Evolutionary conservation across 2,113 vertebrate species (phyloP), one percentile per base, ranked within the genome.

Genomic region (Gavia stellata): DNA sequence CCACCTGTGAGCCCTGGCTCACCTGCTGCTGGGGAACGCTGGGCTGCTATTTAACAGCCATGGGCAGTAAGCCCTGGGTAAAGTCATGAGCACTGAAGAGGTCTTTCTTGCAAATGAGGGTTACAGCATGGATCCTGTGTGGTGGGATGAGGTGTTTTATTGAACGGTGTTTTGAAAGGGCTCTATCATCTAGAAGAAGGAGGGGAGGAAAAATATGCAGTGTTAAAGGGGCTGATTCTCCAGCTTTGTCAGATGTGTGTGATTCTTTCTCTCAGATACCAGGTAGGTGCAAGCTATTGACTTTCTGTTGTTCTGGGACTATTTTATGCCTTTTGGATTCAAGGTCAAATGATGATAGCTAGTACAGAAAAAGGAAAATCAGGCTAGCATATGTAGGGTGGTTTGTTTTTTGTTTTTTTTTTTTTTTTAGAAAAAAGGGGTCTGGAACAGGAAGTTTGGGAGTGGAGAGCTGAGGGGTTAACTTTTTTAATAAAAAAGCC

Each of bases 51-150:
- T 44, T 15, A 65, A 34, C 15, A 81, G 40, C 49, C 15, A 8
- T 31, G 50, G 66, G n/a, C 49, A 83, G 17, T 8, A 3, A 44
- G 59, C 2, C 7, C 8, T 34, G 16, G 44, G 29, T 6, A 6
- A 21, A 3, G 12, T 3, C 1, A 1, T 20, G 33, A 34, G 33
- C 0, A 0, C 1, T 31, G 34, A 4, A 3, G 14, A 19, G 25
- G 0, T 15, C 0, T 7, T 86, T 15, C 0, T 7, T 86, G 29
- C 0, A 10, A 28, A 3, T 7, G 21, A 14, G 12, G 31, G 28
- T 12, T 44, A 10, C 1, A 6, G 15, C 1, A 2, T 6, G 7
- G 25, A 15, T 16, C 0, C 6, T 1, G 1, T 0, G 0, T 5
- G 2, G 31, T 23, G 10, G 34, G 15, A 1, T 9, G 34, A 29